A percentile compares a stretch with the other conserved stretches of the same genome.
Conservation (phyloP, 2,797 vertebrate species). For the Neomorphus geoffroyi region DNA sequence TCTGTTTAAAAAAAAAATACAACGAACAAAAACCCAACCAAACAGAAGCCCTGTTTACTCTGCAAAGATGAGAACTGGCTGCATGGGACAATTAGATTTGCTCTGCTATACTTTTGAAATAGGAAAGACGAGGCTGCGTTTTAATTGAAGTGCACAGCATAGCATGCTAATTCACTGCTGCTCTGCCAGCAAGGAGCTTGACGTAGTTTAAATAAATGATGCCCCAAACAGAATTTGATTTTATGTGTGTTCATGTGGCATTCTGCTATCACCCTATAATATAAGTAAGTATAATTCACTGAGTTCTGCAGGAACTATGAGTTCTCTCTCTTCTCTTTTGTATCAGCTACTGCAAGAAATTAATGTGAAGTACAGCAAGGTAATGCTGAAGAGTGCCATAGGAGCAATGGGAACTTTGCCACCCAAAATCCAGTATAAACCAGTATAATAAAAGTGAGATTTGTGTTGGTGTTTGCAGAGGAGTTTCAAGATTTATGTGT, state of each 20-base stretch:
- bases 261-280: constrained; percentile 27
- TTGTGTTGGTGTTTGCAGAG: background rate
- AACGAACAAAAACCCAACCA: background rate
- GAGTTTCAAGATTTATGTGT: constrained; percentile 15
- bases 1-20: background rate
- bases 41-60: constrained; percentile 22
- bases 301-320: constrained; percentile 62
- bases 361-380: constrained; percentile 17
- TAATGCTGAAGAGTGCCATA: background rate
- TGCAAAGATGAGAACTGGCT: constrained; percentile 33
- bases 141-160: constrained; percentile 59
- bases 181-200: constrained; percentile 39
- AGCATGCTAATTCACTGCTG: constrained; percentile 48
- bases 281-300: constrained; percentile 62
- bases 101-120: constrained; percentile 58
- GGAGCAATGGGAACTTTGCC: background rate
- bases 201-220: constrained; percentile 51
- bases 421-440: constrained; percentile 33
- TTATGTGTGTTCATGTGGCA: constrained; percentile 39
- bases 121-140: constrained; percentile 53
- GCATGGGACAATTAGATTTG: constrained; percentile 56
- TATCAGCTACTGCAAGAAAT: constrained; percentile 60
- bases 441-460: background rate
- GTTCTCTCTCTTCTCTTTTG: constrained; percentile 26
- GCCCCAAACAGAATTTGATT: constrained; percentile 37